Evolutionary conservation across 2,113 vertebrate species (phyloP).

Genomic region (Ondatra zibethicus): DNA sequence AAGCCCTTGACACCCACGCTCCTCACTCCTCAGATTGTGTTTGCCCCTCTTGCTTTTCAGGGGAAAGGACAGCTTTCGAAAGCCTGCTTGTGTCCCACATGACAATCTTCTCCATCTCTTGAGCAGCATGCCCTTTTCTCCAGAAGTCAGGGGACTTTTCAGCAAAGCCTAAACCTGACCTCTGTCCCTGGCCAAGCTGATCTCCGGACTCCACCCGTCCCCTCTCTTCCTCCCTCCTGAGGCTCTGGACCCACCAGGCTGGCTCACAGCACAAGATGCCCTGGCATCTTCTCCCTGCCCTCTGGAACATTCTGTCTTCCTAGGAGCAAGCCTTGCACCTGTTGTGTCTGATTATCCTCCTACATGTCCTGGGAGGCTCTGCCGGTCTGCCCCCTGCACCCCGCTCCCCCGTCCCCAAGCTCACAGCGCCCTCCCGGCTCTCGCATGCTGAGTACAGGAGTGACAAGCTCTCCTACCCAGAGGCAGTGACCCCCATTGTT

Average conservation of each 20-base stretch:
- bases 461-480: not conserved
- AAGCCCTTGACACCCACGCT: rapidly evolving
- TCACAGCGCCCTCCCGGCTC: rapidly evolving
- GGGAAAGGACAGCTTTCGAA: not conserved
- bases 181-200: not conserved
- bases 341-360: not conserved
- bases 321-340: not conserved
- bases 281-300: constrained; percentile 27
- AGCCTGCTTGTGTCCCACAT: rapidly evolving
- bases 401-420: rapidly evolving
- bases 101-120: no score
- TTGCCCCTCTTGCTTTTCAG: not conserved
- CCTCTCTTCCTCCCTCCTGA: not conserved
- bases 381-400: not conserved
- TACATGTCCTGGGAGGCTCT: not conserved
- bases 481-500: not conserved
- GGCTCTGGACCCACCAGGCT: not conserved
- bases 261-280: not conserved
- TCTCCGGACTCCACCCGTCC: rapidly evolving
- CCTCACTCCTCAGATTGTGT: rapidly evolving
- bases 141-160: not conserved
- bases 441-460: rapidly evolving
- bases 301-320: constrained; percentile 60
- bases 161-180: not conserved
- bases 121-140: not conserved